Evolutionary conservation across 2,888 invertebrate species (phyloP), one percentile per base, ranked within the genome.

Genomic region (Caenorhabditis afra): DNA sequence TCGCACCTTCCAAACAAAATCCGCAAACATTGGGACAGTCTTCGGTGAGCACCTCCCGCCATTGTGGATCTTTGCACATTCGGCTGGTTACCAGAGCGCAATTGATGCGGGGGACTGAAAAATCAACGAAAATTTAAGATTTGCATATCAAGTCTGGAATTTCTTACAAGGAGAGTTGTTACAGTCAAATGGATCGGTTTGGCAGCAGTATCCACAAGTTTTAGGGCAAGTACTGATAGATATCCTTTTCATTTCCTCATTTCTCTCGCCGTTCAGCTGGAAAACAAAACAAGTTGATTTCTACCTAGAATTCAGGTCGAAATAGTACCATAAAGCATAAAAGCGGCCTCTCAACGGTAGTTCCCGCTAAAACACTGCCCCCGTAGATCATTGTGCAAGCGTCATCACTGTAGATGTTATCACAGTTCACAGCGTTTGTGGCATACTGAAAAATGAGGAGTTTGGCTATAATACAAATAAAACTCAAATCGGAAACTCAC

Each of bases 21-120:
- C 83, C 83, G 59, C 76, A 83, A 61, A 78, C 67, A 50, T 80
- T 80, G 1, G 83, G 83, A 57, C 83, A 83, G 22, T 76, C 80
- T 22, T 78, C 78, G 10, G 70, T 66, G 8, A 83, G 52, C 11
- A 80, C 67, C 10, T 80, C 71, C 0, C 68, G 41, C 83, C 83
- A 83, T 49, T 78, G 76, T 0, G 80, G 75, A 59, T 83, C 80
- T 14, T 73, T 59, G 62, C 83, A 83, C 79, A 75, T 74, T 35
- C 58, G 53, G 29, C 45, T 57, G 7, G 83, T 79, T 14, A 83
- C 81, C 14, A 52, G 18, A 0, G 62, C 75, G 22, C 83, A 83
- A 35, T 74, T 73, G 49, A 81, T 68, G 8, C 76, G 73, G 7
- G 83, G 81, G 20, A 66, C 83, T 83, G 55, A 49, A 83, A 61